Percentiles rank a stretch among this genome's conserved stretches.
phyloP scores from a whole-genome alignment of 2,797 vertebrate species.

The Muscicapa comitata region DNA sequence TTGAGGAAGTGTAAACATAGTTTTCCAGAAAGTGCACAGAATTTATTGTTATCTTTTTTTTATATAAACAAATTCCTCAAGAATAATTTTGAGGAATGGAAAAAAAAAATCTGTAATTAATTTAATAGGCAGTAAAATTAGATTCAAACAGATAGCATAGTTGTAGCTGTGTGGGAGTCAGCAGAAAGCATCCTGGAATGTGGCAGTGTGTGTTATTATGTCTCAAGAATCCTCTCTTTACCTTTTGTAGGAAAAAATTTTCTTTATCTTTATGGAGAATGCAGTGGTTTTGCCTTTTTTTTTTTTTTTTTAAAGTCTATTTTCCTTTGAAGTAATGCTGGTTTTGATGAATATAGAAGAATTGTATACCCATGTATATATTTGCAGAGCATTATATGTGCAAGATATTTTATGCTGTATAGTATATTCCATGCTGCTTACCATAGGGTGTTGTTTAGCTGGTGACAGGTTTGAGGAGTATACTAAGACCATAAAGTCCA shows the following conservation, averaged over 20 bases:
- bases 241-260: background rate
- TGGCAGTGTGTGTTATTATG: background rate
- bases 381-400: background rate
- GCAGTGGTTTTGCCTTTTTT: background rate
- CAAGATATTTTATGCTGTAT: background rate
- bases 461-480: background rate
- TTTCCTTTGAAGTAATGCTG: background rate
- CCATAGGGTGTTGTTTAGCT: background rate
- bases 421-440: background rate
- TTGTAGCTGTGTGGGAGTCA: background rate
- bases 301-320: too few relatives aligned
- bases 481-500: background rate
- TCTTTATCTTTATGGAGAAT: background rate
- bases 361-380: background rate
- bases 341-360: background rate
- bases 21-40: background rate
- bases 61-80: background rate
- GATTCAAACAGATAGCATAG: background rate
- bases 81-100: background rate
- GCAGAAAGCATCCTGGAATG: background rate
- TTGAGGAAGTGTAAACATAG: background rate
- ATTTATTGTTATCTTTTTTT: background rate
- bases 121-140: conserved; percentile 10
- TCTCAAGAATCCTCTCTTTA: background rate
- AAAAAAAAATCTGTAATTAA: background rate